phyloP scores from a whole-genome alignment of 2,797 vertebrate species.

The Mionectes olivaceus region DNA sequence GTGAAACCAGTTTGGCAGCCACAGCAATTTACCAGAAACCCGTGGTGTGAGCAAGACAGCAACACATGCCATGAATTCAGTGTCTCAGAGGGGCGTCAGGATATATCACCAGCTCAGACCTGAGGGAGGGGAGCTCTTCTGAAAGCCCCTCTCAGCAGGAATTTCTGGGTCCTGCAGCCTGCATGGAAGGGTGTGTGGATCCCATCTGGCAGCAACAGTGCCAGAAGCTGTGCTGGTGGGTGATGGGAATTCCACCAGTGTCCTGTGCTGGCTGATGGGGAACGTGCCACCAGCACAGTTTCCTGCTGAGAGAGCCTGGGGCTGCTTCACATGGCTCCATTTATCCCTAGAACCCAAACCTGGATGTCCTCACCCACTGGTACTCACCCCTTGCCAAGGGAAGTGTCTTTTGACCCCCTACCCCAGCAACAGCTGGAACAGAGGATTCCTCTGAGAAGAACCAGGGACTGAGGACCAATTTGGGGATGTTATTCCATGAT shows the following conservation, averaged over 20 bases:
- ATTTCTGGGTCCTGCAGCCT: not conserved
- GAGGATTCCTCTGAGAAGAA: not conserved
- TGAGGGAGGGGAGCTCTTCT: not conserved
- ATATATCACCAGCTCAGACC: not conserved
- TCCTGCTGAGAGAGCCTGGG: not conserved
- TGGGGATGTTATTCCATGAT: not conserved
- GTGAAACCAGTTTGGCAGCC: not conserved
- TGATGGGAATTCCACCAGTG: not conserved
- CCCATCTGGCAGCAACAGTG: not conserved
- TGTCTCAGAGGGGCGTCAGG: fast-evolving
- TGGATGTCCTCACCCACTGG: not conserved
- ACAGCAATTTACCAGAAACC: not conserved
- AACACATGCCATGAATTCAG: fast-evolving
- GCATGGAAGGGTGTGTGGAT: not conserved
- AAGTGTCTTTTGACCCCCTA: not conserved
- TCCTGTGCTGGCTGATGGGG: not conserved
- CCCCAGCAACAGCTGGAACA: not conserved
- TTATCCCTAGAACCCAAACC: not conserved
- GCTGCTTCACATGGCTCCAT: not conserved
- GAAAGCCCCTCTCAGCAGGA: not conserved
- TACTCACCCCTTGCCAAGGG: not conserved
- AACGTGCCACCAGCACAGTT: not conserved
- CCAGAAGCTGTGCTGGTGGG: not conserved
- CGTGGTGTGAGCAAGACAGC: fast-evolving
- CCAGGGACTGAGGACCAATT: not conserved